These are phyloP conservation scores for Mesochorus sp. DNA, from an alignment of 2,888 invertebrate genomes.

Conservation along the genomic window DNA sequence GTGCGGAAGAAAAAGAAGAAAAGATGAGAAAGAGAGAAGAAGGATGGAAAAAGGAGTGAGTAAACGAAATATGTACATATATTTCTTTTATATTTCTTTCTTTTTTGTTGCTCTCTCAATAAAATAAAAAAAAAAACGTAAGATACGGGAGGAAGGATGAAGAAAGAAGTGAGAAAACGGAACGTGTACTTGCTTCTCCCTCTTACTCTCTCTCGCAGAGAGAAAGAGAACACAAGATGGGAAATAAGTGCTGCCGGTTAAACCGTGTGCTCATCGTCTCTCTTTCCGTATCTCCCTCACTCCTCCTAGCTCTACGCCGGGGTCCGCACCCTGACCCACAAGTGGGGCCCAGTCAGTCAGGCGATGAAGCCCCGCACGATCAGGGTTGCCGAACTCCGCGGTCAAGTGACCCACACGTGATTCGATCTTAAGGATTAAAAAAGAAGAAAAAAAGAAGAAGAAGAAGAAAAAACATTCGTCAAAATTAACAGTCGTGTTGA, in stretches of 20 bases:
- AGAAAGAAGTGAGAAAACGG: too few species aligned
- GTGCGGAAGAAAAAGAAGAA: slow-evolving; percentile 19
- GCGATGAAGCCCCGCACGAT: slow-evolving; percentile 78
- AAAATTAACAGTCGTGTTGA: slow-evolving; percentile 31
- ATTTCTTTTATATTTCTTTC: too few species aligned
- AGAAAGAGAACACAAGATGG: slow-evolving; percentile 21
- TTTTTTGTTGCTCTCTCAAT: too few species aligned
- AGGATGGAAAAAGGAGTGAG: too few species aligned
- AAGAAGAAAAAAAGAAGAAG: slow-evolving; percentile 6
- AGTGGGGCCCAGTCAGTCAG: slow-evolving; percentile 77
- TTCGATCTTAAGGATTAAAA: slow-evolving; percentile 26
- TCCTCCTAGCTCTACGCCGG: slow-evolving; percentile 59
- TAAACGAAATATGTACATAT: too few species aligned
- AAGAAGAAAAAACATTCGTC: neutral
- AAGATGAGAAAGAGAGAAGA: neutral
- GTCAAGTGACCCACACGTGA: slow-evolving; percentile 67
- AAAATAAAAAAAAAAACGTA: too few species aligned
- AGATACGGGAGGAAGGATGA: too few species aligned
- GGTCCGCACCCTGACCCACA: slow-evolving; percentile 80
- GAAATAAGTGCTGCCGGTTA: slow-evolving; percentile 63
- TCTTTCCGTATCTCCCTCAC: slow-evolving; percentile 68
- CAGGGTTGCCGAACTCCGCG: slow-evolving; percentile 75
- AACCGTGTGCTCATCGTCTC: slow-evolving; percentile 65
- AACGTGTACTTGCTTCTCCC: too few species aligned
- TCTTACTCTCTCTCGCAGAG: too few species aligned